A percentile compares a stretch with the other conserved stretches of the same genome.
Evolutionary conservation across 2,113 vertebrate genomes (phyloP).

Genomic region (human (Homo sapiens)): DNA sequence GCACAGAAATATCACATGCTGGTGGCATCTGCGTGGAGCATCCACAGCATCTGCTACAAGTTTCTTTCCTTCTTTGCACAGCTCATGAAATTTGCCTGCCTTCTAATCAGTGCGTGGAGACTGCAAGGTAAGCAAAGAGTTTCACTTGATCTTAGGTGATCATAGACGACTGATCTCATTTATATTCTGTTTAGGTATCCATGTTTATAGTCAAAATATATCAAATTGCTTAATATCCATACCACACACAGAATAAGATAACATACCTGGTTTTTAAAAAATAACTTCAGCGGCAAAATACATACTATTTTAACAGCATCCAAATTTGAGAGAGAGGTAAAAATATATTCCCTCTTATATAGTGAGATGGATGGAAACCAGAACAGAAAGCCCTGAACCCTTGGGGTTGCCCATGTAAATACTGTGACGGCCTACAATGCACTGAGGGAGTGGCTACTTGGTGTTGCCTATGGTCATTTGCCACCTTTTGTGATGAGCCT

Average conservation of each 20-base stretch:
- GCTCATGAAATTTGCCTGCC: background rate
- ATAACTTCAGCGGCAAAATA: background rate
- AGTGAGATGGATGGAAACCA: background rate
- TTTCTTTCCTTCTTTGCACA: background rate
- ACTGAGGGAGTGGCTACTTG: background rate
- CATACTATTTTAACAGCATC: background rate
- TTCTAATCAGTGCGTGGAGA: background rate
- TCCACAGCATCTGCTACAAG: background rate
- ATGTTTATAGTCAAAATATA: background rate
- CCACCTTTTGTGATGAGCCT: background rate
- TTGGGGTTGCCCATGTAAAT: background rate
- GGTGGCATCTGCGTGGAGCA: background rate
- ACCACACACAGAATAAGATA: background rate
- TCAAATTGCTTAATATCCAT: background rate
- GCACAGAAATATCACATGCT: background rate
- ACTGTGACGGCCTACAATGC: background rate
- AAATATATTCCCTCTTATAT: background rate
- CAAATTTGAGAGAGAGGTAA: background rate
- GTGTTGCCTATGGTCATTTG: background rate
- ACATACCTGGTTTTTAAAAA: background rate
- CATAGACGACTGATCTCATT: background rate
- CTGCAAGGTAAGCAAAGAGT: background rate
- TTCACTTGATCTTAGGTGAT: background rate
- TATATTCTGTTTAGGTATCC: background rate
- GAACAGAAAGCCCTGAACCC: background rate